Conservation (phyloP, 2,888 invertebrate genomes). For the Sminthurides aquaticus region DNA sequence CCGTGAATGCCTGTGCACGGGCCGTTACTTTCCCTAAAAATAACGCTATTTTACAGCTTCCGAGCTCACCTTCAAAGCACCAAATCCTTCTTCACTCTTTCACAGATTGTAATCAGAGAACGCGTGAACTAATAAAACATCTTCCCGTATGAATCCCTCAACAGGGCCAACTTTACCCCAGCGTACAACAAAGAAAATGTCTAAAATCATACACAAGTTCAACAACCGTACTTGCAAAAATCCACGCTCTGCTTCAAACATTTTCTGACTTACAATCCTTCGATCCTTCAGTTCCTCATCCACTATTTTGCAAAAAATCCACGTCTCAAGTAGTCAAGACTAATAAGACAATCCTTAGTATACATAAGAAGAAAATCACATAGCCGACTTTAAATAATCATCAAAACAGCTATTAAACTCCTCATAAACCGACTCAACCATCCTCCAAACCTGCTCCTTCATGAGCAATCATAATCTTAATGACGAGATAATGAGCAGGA, state of each 20-base stretch:
- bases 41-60: neutral
- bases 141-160: neutral
- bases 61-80: neutral
- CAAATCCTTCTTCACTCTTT: too few species aligned
- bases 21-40: neutral
- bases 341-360: too few species aligned
- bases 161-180: neutral
- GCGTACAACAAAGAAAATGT: neutral
- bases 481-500: too few species aligned
- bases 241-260: neutral
- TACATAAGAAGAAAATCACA: neutral
- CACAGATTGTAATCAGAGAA: neutral
- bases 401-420: neutral
- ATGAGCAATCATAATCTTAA: too few species aligned
- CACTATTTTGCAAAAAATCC: too few species aligned
- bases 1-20: neutral
- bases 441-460: too few species aligned
- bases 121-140: constrained; percentile 1
- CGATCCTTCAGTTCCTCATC: too few species aligned
- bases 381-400: neutral
- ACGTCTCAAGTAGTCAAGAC: too few species aligned
- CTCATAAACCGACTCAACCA: neutral
- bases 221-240: neutral
- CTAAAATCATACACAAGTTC: neutral
- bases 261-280: neutral